Conservation (phyloP, 1,140 invertebrate genomes). For the Drosophila pandora region DNA sequence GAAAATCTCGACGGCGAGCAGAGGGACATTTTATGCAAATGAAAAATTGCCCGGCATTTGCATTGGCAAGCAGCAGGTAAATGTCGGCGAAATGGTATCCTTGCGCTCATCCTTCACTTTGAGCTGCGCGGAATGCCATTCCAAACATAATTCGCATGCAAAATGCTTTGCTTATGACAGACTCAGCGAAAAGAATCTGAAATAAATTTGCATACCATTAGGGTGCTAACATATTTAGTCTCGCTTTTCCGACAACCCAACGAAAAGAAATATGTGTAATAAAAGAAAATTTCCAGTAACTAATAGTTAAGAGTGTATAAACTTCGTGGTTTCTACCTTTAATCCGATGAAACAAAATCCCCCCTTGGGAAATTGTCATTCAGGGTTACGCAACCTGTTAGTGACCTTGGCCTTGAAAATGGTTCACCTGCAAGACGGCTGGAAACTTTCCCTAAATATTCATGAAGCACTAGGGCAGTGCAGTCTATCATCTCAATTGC, state of each 20-base stretch:
- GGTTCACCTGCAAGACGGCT: neutral
- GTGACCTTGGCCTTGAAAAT: constrained; percentile 25
- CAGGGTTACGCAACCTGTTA: neutral
- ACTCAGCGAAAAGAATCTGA: constrained; percentile 25
- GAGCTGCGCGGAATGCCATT: constrained; percentile 41
- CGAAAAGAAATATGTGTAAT: neutral
- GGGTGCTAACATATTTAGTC: constrained; percentile 6
- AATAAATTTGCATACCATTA: constrained; percentile 32
- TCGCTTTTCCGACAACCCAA: neutral
- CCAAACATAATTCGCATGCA: constrained; percentile 39
- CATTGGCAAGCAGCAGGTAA: constrained; percentile 53
- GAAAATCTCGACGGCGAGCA: constrained; percentile 33
- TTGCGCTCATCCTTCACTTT: constrained; percentile 19
- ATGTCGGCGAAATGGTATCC: constrained; percentile 17
- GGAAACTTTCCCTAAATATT: constrained; percentile 40
- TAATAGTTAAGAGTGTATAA: neutral
- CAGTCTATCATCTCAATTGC: constrained; percentile 44
- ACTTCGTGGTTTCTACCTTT: neutral
- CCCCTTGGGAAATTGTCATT: constrained; percentile 1
- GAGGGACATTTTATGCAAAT: constrained; percentile 62
- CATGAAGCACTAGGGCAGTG: constrained; percentile 28
- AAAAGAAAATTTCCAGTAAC: neutral
- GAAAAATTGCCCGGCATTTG: constrained; percentile 57
- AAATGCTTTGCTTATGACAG: constrained; percentile 17
- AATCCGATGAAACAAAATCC: neutral